Base-by-base conservation (phyloP, 2,888 invertebrate species). In the Tenthredo scrophulariae region DNA sequence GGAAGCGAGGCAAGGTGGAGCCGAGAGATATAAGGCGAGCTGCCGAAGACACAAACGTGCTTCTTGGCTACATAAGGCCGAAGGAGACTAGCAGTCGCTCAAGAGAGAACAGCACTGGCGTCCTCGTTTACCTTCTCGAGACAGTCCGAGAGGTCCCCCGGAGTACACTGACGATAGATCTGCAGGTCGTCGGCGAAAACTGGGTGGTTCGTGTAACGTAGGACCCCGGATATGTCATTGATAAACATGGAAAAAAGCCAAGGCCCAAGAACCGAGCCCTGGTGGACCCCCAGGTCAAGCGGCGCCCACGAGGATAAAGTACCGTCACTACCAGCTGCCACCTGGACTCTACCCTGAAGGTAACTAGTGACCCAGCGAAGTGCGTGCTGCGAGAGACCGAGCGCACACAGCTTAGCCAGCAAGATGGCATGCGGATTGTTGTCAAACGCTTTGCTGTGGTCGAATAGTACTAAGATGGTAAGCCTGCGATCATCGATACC, bases 391-490 rank as follows among this genome's bases (percentile, higher is more conserved):
- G 37, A 37, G 33, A 87, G 67, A 5, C 88, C 87, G 54, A 87
- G 87, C 74, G 85, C 87, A 4, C 29, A 26, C 13, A 89, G 26
- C 65, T 88, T 89, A 3, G 87, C 65, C 1, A 89, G 37, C 0
- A 89, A 72, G 10, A 90, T 74, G 9, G 85, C 62, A 29, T 84
- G 88, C 85, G 88, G 85, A 15, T 89, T 87, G 5, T 84, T 85
- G 58, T 90, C 89, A 58, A 90, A 90, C 26, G 89, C 90, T 9
- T 89, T 87, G 10, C 88, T 87, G 54, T 86, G 89, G 72, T 90
- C 89, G 0, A 90, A 82, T 0, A 90, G 77, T 0, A 85, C 77
- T 10, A 89, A 65, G 6, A 89, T 40, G 0, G 88, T 87, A 15
- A 86, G 85, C 72, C 43, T 26, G 15, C 87, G 87, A 0, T 26